These are phyloP conservation scores for Rhimphoctona megacephalus DNA, from an alignment of 2,888 invertebrate species.

Conservation along the genomic window DNA sequence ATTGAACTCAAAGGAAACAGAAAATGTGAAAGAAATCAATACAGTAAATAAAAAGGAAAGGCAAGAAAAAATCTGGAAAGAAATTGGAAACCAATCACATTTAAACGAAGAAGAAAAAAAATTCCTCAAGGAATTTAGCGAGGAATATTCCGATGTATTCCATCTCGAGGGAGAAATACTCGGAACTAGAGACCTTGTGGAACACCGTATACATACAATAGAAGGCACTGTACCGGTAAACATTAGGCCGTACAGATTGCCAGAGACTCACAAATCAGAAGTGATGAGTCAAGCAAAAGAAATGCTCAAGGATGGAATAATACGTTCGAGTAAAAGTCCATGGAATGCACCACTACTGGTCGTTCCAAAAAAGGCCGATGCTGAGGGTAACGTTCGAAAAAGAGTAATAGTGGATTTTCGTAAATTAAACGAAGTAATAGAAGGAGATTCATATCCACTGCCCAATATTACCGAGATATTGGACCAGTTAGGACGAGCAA, in stretches of 20 bases:
- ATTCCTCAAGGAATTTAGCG: constrained; percentile 43
- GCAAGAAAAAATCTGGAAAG: neutral
- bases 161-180: constrained; percentile 64
- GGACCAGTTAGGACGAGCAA: constrained; percentile 31
- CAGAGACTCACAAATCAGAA: constrained; percentile 58
- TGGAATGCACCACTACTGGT: constrained; percentile 56
- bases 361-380: constrained; percentile 38
- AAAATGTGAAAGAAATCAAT: neutral
- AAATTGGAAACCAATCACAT: constrained; percentile 14
- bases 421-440: constrained; percentile 35
- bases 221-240: constrained; percentile 56
- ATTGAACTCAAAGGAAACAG: neutral
- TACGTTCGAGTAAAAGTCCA: constrained; percentile 13
- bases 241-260: constrained; percentile 66
- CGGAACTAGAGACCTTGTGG: constrained; percentile 42
- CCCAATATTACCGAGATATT: constrained; percentile 41
- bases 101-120: constrained; percentile 54
- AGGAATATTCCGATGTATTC: constrained; percentile 59
- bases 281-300: constrained; percentile 3
- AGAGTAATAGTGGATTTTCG: constrained; percentile 26
- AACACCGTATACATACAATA: constrained; percentile 56
- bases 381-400: constrained; percentile 5
- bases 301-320: constrained; percentile 32
- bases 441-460: constrained; percentile 36
- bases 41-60: neutral